phyloP scores from a whole-genome alignment of 2,113 vertebrate species.

The Blennius ocellaris region DNA sequence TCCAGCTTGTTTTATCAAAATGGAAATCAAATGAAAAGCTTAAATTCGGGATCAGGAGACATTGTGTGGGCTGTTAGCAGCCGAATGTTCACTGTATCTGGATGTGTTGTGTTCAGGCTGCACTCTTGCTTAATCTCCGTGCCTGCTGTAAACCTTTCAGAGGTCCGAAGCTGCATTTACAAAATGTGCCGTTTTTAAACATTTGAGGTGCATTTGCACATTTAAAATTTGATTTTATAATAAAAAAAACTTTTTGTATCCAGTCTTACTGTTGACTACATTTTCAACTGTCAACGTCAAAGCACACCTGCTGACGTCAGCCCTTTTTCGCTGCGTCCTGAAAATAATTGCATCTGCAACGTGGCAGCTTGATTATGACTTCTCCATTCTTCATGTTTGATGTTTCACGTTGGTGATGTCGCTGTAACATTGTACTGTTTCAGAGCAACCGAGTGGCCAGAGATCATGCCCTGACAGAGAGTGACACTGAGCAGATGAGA shows the following conservation, averaged over 20 bases:
- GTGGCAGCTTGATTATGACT: neutral
- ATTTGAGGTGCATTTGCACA: neutral
- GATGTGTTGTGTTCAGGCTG: neutral
- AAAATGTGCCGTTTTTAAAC: neutral
- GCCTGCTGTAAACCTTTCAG: neutral
- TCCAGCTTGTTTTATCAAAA: neutral
- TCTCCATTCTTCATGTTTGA: neutral
- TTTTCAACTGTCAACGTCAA: neutral
- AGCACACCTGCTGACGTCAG: neutral
- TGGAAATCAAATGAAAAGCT: neutral
- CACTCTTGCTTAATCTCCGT: neutral
- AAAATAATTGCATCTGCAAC: neutral
- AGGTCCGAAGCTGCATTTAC: neutral
- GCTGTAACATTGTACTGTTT: slow-evolving; percentile 36
- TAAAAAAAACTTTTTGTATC: neutral
- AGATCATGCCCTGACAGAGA: slow-evolving; percentile 93
- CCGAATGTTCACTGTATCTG: neutral
- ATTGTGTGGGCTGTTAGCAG: neutral
- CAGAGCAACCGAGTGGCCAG: slow-evolving; percentile 94
- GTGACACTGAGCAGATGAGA: slow-evolving; percentile 92
- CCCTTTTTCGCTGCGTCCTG: neutral
- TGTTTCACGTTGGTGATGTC: neutral
- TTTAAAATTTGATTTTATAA: neutral
- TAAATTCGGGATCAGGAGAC: neutral
- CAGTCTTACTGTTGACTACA: neutral